Evolutionary conservation across 2,113 vertebrate genomes (phyloP).

Genomic region (Stegostoma tigrinum): DNA sequence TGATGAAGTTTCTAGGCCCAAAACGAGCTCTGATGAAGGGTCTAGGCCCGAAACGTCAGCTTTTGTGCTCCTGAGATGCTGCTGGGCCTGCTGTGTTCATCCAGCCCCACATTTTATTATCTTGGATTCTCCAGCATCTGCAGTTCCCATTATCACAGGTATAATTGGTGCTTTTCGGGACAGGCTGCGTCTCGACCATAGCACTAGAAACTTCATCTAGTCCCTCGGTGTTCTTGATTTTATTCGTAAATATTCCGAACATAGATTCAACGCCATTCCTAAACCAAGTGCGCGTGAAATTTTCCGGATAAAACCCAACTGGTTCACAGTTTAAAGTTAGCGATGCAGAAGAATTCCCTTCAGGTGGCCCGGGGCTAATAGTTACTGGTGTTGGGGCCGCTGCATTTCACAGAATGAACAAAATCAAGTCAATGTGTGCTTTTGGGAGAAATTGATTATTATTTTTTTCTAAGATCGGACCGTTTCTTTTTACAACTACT

Average conservation of each 20-base stretch:
- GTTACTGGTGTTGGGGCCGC: not conserved
- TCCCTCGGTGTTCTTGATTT: not conserved
- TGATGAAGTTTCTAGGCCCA: too few species aligned
- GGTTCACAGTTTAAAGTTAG: not conserved
- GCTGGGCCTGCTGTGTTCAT: too few species aligned
- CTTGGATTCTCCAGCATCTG: too few species aligned
- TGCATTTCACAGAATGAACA: not conserved
- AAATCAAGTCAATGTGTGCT: not conserved
- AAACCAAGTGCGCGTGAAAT: not conserved
- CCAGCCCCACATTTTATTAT: too few species aligned
- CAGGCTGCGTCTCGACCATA: not conserved
- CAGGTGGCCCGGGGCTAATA: not conserved
- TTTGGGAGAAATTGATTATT: not conserved
- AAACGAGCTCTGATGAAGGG: too few species aligned
- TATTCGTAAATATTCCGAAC: not conserved
- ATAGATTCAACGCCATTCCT: not conserved
- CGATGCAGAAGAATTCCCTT: not conserved
- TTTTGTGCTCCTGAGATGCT: too few species aligned
- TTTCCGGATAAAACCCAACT: not conserved
- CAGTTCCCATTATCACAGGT: too few species aligned
- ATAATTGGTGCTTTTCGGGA: not conserved
- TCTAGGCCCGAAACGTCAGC: too few species aligned
- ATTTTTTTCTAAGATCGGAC: not conserved
- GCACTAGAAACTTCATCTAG: not conserved
- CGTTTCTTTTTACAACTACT: not conserved